Conservation (phyloP, 2,797 vertebrate species). For the Florisuga fusca region DNA sequence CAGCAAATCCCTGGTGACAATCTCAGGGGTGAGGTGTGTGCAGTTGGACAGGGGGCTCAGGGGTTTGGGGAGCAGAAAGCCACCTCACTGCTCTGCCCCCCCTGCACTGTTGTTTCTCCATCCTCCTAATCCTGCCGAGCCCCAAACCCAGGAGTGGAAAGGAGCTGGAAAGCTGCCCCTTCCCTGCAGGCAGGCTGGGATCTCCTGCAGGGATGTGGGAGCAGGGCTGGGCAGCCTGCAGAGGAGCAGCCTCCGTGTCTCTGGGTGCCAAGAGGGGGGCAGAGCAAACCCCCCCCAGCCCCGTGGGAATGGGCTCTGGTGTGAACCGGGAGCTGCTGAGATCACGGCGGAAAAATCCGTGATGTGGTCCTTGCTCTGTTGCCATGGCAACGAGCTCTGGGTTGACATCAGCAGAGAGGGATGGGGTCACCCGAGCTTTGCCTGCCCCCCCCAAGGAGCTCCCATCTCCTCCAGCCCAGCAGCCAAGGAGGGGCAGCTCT, state of each 20-base stretch:
- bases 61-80: not conserved
- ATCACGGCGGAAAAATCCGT: not conserved
- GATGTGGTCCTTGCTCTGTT: not conserved
- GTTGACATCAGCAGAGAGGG: not conserved
- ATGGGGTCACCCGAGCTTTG: not conserved
- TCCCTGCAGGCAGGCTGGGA: not conserved
- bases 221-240: not conserved
- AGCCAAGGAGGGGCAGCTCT: fast-evolving
- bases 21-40: fast-evolving
- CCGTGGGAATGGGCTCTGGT: not conserved
- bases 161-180: not conserved
- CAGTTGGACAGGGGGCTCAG: not conserved
- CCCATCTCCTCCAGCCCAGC: not conserved
- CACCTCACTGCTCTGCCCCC: not conserved
- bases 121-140: too few relatives aligned
- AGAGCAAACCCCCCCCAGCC: not conserved
- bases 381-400: not conserved
- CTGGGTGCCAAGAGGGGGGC: not conserved
- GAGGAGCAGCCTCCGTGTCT: not conserved
- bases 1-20: too few relatives aligned
- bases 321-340: not conserved
- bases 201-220: not conserved
- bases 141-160: not conserved
- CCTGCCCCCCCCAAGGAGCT: not conserved
- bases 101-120: fast-evolving